A percentile compares a stretch with the other conserved stretches of the same genome.
Evolutionary conservation across 2,888 invertebrate genomes (phyloP).

Genomic region (Perizoma affinitatum): DNA sequence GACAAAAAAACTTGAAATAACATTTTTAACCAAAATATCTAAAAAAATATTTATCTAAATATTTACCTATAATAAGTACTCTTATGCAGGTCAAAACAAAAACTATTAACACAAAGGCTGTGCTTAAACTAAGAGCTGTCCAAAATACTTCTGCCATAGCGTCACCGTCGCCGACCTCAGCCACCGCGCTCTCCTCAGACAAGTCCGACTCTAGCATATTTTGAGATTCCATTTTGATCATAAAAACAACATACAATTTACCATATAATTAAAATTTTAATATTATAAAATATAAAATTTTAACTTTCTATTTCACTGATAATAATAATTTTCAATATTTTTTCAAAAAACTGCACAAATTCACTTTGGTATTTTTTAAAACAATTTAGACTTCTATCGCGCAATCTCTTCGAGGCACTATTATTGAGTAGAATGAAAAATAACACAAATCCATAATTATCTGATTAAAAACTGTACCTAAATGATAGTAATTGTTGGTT

Average conservation of each 20-base stretch:
- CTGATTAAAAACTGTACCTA: conserved; percentile 21
- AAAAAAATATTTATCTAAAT: too few relatives aligned
- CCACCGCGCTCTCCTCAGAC: not conserved
- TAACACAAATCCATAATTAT: conserved; percentile 5
- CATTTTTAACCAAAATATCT: too few relatives aligned
- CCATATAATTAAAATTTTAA: too few relatives aligned
- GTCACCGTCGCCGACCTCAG: not conserved
- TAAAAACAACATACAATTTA: too few relatives aligned
- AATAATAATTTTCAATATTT: too few relatives aligned
- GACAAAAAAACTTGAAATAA: too few relatives aligned
- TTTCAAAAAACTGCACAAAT: not conserved
- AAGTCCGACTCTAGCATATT: conserved; percentile 19
- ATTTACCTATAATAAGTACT: conserved; percentile 47
- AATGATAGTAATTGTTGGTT: conserved; percentile 24
- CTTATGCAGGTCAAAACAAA: conserved; percentile 50
- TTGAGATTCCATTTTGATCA: conserved; percentile 44
- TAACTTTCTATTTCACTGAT: too few relatives aligned
- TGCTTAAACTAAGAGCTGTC: conserved; percentile 39
- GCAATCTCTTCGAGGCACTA: not conserved
- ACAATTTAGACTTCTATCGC: not conserved
- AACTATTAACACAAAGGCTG: conserved; percentile 42
- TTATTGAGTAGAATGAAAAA: not conserved
- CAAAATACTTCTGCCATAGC: conserved; percentile 39
- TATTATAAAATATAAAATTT: too few relatives aligned
- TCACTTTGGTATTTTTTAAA: not conserved